Percentiles rank a stretch among this genome's conserved stretches.
Conservation (phyloP, 2,888 invertebrate genomes). For the Acanthosepion lycidas region DNA sequence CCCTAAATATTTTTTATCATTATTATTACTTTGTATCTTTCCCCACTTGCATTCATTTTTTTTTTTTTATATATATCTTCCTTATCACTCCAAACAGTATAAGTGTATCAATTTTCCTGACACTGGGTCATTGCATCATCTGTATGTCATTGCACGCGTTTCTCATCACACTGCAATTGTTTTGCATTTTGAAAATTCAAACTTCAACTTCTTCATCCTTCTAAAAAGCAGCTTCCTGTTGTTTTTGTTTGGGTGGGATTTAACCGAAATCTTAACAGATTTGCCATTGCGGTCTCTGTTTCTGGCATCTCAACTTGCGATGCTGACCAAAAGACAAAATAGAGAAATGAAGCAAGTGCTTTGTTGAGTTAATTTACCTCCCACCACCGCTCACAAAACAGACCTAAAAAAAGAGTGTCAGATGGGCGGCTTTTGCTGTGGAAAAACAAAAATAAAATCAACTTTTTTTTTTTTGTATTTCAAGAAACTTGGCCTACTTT, state of each 20-base stretch:
- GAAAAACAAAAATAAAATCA: too few relatives aligned
- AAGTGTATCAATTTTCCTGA: background rate
- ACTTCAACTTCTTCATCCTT: background rate
- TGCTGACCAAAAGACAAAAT: too few relatives aligned
- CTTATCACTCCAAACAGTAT: background rate
- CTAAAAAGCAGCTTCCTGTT: background rate
- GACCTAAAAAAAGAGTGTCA: too few relatives aligned
- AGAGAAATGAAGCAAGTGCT: too few relatives aligned
- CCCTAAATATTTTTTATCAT: too few relatives aligned
- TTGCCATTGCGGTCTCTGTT: too few relatives aligned
- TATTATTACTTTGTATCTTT: background rate
- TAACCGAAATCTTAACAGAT: background rate
- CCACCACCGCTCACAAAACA: too few relatives aligned
- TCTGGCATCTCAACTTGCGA: too few relatives aligned
- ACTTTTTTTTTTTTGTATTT: too few relatives aligned
- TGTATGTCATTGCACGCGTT: background rate
- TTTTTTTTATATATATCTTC: background rate
- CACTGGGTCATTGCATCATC: background rate
- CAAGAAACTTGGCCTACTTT: too few relatives aligned
- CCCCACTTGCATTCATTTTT: background rate
- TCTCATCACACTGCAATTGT: background rate
- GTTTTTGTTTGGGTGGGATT: background rate
- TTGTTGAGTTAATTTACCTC: too few relatives aligned
- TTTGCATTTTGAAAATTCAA: background rate
- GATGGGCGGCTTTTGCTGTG: too few relatives aligned